These are phyloP conservation scores for Drosophila demipolita DNA, from an alignment of 2,888 invertebrate genomes.

Conservation along the genomic window DNA sequence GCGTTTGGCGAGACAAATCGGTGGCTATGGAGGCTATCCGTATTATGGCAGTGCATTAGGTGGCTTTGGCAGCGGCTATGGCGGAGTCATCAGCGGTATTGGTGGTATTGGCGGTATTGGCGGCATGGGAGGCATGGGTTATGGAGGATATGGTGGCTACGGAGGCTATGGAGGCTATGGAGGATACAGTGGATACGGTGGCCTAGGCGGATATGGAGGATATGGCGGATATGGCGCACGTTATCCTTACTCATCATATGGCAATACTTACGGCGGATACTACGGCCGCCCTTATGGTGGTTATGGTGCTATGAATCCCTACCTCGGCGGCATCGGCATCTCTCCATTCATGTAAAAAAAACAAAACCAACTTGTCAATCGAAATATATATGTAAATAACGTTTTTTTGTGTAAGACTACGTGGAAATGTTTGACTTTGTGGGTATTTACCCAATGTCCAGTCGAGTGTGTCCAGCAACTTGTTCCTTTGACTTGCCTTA, in stretches of 20 bases:
- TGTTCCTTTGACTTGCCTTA: constrained; percentile 68
- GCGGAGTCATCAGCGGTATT: constrained; percentile 11
- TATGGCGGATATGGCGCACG: constrained; percentile 48
- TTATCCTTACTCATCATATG: constrained; percentile 50
- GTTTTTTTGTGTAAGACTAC: constrained; percentile 3
- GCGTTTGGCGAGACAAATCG: constrained; percentile 55
- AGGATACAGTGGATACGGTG: constrained; percentile 30
- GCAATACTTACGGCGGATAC: constrained; percentile 43
- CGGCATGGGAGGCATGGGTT: constrained; percentile 29
- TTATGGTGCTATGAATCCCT: constrained; percentile 50
- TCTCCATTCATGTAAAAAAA: constrained; percentile 38
- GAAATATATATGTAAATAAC: constrained; percentile 21
- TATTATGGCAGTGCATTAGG: constrained; percentile 2
- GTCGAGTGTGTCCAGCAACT: constrained; percentile 25
- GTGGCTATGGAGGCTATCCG: constrained; percentile 13
- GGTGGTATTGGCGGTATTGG: neutral
- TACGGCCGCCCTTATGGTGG: constrained; percentile 59
- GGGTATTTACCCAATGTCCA: constrained; percentile 28
- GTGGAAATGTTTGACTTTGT: constrained; percentile 41
- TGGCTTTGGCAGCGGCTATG: constrained; percentile 23
- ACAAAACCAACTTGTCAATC: constrained; percentile 22
- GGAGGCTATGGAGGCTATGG: constrained; percentile 42
- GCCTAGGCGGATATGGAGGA: constrained; percentile 26
- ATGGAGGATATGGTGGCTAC: constrained; percentile 31
- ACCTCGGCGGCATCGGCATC: constrained; percentile 29